Conservation (phyloP, 1,140 invertebrate genomes). For the Archivesica marissinica region DNA sequence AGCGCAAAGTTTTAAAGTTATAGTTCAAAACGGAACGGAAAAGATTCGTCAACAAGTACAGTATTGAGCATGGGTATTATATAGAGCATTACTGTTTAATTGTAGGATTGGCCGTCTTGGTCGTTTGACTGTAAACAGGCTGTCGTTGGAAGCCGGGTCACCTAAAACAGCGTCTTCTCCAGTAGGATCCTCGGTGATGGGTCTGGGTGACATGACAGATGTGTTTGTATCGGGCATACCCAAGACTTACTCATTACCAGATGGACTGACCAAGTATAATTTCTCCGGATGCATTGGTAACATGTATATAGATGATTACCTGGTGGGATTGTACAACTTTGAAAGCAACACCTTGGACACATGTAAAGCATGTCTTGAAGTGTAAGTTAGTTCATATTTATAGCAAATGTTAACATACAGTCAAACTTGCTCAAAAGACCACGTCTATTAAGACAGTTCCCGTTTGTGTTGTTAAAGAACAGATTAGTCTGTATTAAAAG, state of each 20-base stretch:
- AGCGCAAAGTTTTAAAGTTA: too few species aligned
- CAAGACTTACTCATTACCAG: slow-evolving; percentile 49
- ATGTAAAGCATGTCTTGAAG: slow-evolving; percentile 87
- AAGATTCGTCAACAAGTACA: too few species aligned
- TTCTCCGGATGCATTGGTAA: slow-evolving; percentile 91
- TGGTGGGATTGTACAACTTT: slow-evolving; percentile 96
- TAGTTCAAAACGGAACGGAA: too few species aligned
- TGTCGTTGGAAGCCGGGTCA: not conserved
- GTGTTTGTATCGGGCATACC: slow-evolving; percentile 72
- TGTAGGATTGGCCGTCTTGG: slow-evolving; percentile 86
- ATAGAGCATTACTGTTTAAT: slow-evolving; percentile 17
- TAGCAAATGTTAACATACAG: not conserved
- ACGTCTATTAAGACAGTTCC: too few species aligned
- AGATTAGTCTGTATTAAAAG: too few species aligned
- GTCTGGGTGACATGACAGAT: slow-evolving; percentile 81
- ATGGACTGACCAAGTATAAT: slow-evolving; percentile 77
- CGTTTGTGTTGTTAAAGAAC: too few species aligned
- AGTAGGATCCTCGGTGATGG: slow-evolving; percentile 85
- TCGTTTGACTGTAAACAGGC: slow-evolving; percentile 84
- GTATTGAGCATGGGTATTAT: too few species aligned
- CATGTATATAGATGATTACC: slow-evolving; percentile 90
- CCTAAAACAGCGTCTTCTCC: slow-evolving; percentile 80
- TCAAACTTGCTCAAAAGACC: too few species aligned
- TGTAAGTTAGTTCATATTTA: slow-evolving; percentile 67
- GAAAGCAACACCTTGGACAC: slow-evolving; percentile 80